Evolutionary conservation across 2,888 invertebrate species (phyloP), one percentile per base, ranked within the genome.

Genomic region (Trilocha varians): DNA sequence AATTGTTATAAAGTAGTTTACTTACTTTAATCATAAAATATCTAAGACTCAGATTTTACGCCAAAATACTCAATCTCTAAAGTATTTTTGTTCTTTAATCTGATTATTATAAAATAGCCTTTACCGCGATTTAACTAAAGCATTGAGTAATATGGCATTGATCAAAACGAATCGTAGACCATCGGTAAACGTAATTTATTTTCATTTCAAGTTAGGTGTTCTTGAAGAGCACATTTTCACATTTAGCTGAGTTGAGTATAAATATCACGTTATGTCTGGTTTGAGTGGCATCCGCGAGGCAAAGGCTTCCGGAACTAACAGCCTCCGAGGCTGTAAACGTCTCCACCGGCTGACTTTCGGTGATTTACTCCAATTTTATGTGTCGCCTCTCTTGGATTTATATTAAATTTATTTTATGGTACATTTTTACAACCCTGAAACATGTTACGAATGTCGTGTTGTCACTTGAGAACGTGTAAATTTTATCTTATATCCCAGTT

Each of bases 361-460:
- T 82, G 83, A 84, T 84, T 84, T 84, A 84, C 79, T 75, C 62
- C 78, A 72, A 80, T 82, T 84, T 84, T 84, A 83, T 83, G 82
- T 80, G 79, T 76, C 78, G 74, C 70, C 70, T 69, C 73, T 70
- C 67, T 43, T 67, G 71, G 78, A 77, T 78, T 74, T 78, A 78
- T 78, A 79, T 78, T 78, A 79, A 79, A 78, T 75, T 80, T 79
- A 82, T 79, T 82, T 82, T 79, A 78, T 71, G 69, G 70, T 53
- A 62, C 70, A 67, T 70, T 74, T 79, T 83, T 80, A 83, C 72
- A 78, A 69, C 73, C 65, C 62, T 62, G 62, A 69, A 77, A 65
- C 75, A 77, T 75, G 77, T 77, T 72, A 66, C 70, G 63, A 63
- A 64, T 60, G 65, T 69, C 62, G 57, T 52, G 59, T 57, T 63